A percentile compares a stretch with the other conserved stretches of the same genome.
phyloP scores from a whole-genome alignment of 2,113 vertebrate species.

The Steatornis caripensis region DNA sequence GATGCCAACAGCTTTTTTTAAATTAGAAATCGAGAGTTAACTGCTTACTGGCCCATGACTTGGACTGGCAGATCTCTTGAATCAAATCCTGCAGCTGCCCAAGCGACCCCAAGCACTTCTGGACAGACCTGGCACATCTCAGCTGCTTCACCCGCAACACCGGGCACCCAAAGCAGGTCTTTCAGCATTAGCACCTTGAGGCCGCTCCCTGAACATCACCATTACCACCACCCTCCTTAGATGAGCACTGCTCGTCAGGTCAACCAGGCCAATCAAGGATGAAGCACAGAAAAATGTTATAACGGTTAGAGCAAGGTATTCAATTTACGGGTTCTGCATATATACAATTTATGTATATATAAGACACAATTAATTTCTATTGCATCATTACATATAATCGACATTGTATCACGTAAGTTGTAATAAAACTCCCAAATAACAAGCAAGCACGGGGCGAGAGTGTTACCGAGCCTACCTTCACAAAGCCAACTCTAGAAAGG shows the following conservation, averaged over 20 bases:
- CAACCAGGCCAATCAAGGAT: background rate
- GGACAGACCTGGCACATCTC: background rate
- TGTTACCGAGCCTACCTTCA: background rate
- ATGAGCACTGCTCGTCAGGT: background rate
- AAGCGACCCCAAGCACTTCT: background rate
- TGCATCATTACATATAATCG: no score
- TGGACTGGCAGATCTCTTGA: background rate
- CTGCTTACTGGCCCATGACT: background rate
- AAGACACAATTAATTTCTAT: background rate
- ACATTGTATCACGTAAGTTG: background rate
- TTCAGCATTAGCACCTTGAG: fast-evolving
- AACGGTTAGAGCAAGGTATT: background rate
- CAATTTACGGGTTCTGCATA: background rate
- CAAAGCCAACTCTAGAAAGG: background rate
- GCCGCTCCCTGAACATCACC: background rate
- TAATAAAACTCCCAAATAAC: background rate
- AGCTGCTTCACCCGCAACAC: background rate
- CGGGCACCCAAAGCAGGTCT: fast-evolving
- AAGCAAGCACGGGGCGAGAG: background rate
- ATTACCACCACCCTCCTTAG: background rate
- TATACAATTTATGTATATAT: no score
- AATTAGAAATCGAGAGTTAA: background rate
- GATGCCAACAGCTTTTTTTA: background rate
- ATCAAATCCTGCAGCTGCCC: background rate
- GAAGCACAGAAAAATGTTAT: background rate